Conservation (phyloP, 2,888 invertebrate species). For the Cephus sareptanus region DNA sequence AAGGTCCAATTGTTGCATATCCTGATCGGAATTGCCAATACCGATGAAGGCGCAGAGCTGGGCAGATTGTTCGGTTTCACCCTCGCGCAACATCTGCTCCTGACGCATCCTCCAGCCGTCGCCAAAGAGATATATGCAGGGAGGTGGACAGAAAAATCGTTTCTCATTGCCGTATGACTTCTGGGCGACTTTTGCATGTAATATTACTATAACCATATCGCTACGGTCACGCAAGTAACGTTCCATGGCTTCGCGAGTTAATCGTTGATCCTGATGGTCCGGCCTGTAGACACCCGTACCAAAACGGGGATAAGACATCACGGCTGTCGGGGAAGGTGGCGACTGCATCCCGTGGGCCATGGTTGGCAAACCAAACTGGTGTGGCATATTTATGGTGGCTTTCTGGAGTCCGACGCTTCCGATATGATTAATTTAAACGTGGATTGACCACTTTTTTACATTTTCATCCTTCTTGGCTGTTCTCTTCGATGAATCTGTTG, state of each 20-base stretch:
- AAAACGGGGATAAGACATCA: constrained; percentile 73
- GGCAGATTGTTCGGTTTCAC: constrained; percentile 89
- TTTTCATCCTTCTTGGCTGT: background rate
- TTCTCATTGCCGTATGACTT: constrained; percentile 99
- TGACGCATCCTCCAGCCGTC: constrained; percentile 97
- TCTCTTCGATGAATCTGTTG: background rate
- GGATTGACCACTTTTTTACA: background rate
- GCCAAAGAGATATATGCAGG: constrained; percentile 98
- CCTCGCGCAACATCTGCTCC: constrained; percentile 91
- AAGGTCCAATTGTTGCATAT: constrained; percentile 98
- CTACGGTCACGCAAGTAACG: constrained; percentile 93
- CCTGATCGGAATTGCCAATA: constrained; percentile 97
- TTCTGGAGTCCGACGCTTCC: background rate
- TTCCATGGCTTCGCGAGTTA: constrained; percentile 95
- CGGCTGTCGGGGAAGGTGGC: constrained; percentile 77
- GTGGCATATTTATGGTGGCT: constrained; percentile 74
- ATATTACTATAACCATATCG: constrained; percentile 95
- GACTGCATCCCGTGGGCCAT: constrained; percentile 81
- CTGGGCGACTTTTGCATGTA: constrained; percentile 99
- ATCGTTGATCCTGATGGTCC: constrained; percentile 79
- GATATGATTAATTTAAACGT: background rate
- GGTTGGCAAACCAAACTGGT: constrained; percentile 82
- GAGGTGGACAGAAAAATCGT: constrained; percentile 99
- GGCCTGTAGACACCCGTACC: constrained; percentile 75
- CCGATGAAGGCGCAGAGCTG: constrained; percentile 99